Evolutionary conservation across 2,888 invertebrate species (phyloP).

Genomic region (Euzetes globulus): DNA sequence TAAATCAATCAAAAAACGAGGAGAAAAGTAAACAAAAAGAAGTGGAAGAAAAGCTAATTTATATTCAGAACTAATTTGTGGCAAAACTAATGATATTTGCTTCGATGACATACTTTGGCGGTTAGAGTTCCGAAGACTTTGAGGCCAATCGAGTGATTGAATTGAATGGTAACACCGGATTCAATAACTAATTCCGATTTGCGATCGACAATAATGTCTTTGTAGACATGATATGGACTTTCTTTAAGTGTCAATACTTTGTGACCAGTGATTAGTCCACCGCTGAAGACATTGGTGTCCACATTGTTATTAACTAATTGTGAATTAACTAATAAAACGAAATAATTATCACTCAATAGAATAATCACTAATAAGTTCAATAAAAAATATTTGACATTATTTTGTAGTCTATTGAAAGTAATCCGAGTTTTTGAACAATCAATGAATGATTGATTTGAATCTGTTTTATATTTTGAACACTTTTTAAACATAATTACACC

Average conservation of each 20-base stretch:
- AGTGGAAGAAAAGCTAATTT: background rate
- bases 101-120: slow-evolving; percentile 56
- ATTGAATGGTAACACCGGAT: slow-evolving; percentile 78
- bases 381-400: background rate
- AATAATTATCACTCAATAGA: slow-evolving; percentile 2
- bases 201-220: slow-evolving; percentile 66
- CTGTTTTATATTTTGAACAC: background rate
- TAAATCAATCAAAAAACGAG: background rate
- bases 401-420: background rate
- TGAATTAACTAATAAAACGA: background rate
- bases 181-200: slow-evolving; percentile 75
- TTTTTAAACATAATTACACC: background rate
- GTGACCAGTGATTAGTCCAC: slow-evolving; percentile 12
- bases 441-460: background rate
- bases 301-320: background rate
- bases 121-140: slow-evolving; percentile 74
- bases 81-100: background rate
- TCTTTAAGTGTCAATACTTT: background rate
- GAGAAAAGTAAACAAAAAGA: background rate
- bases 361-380: background rate
- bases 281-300: slow-evolving; percentile 12
- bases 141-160: slow-evolving; percentile 86
- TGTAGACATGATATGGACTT: slow-evolving; percentile 36
- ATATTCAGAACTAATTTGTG: background rate
- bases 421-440: background rate